Evolutionary conservation across 2,113 vertebrate species (phyloP).

Genomic region (Platycercus adscitus): DNA sequence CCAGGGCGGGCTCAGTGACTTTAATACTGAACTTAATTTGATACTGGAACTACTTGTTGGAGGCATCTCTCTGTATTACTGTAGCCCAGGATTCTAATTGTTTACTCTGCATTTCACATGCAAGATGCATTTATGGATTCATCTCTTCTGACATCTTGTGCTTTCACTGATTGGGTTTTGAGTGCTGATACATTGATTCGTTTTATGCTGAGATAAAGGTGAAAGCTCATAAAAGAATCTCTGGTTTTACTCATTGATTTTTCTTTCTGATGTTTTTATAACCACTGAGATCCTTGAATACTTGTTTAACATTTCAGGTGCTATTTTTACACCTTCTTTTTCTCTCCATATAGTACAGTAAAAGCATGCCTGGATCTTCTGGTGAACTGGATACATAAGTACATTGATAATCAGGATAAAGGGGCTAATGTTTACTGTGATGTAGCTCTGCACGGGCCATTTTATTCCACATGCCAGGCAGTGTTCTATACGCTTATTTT

Average conservation of each 20-base stretch:
- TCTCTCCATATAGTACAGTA: conserved; percentile 80
- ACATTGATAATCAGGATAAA: conserved; percentile 90
- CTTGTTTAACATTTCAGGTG: not conserved
- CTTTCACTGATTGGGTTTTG: not conserved
- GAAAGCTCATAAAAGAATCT: not conserved
- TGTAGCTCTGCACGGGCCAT: conserved; percentile 88
- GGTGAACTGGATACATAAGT: conserved; percentile 89
- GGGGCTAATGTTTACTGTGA: conserved; percentile 87
- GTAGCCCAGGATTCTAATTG: not conserved
- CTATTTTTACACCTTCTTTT: not conserved
- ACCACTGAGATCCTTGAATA: not conserved
- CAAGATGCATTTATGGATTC: not conserved
- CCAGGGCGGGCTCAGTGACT: not conserved
- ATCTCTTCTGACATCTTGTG: not conserved
- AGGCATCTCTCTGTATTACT: not conserved
- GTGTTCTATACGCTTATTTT: conserved; percentile 93
- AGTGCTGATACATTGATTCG: not conserved
- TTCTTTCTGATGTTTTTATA: not conserved
- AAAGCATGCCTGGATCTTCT: conserved; percentile 92
- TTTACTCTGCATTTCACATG: not conserved
- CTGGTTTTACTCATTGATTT: not conserved
- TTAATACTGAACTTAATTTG: not conserved
- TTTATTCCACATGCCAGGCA: conserved; percentile 91
- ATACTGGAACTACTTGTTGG: not conserved
- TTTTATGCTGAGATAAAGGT: not conserved